Evolutionary conservation across 2,888 invertebrate genomes (phyloP), one percentile per base, ranked within the genome.

Genomic region (Eumacrocentrus americanus): DNA sequence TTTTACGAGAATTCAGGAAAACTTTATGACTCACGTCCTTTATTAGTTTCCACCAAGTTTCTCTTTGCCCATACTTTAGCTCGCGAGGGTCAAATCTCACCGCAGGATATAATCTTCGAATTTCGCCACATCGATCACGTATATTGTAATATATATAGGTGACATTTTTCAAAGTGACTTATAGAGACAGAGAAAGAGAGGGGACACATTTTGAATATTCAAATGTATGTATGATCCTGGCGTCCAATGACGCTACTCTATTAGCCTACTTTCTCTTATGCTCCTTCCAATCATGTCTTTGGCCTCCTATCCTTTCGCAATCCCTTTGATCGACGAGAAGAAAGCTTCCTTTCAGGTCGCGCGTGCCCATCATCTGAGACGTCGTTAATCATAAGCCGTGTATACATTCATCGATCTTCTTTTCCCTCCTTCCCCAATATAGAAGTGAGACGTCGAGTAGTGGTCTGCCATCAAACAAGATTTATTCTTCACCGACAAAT

Each of bases 1-100:
- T 44, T 29, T 44, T 44, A 16, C 34, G 18, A 54, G 18, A 29
- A n/a, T 42, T 29, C 12, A n/a, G n/a, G 14, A 44, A 34, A 54
- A 54, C 42, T 54, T 54, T 54, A 44, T 44, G 50, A 38, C 48
- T 54, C 53, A 40, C 59, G 38, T 29, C 34, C 54, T 60, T 60
- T 54, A 60, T 60, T 60, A 42, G 47, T 60, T 54, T 50, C 42
- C 53, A 18, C 42, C 38, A 60, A 34, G 16, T 54, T 60, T 40
- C 37, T 46, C 35, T 25, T 25, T 46, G n/a, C 12, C 12, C 23
- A 0, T 23, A n/a, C 5, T 46, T 7, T 46, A 12, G 12, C 23
- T n/a, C 23, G 7, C 46, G 25, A 22, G 46, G 23, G 23, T 25
- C 7, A 23, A 23, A 23, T 46, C 6, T 23, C 23, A 48, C 25